A percentile compares a stretch with the other conserved stretches of the same genome.
Conservation (phyloP, 2,888 invertebrate genomes). For the Ganaspis brasiliensis region DNA sequence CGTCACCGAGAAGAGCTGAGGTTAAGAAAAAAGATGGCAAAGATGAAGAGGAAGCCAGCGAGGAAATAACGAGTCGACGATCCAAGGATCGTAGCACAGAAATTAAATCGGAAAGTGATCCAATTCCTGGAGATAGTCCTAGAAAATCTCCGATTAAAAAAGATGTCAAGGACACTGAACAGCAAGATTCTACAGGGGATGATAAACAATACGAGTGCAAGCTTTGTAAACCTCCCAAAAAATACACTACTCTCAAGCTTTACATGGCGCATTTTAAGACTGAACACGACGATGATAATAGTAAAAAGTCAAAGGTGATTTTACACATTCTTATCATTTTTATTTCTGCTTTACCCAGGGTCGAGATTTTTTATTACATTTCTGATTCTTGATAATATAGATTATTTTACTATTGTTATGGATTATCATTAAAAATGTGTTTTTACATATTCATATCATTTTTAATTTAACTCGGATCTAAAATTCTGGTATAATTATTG, state of each 20-base stretch:
- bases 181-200: slow-evolving; percentile 78
- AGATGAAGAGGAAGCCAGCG: slow-evolving; percentile 51
- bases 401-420: slow-evolving; percentile 33
- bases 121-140: slow-evolving; percentile 20
- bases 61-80: slow-evolving; percentile 52
- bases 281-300: slow-evolving; percentile 72
- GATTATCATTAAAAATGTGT: too few species aligned
- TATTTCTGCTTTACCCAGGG: slow-evolving; percentile 7
- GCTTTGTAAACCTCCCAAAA: slow-evolving; percentile 74
- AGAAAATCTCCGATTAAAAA: slow-evolving; percentile 49
- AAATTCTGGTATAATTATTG: too few species aligned
- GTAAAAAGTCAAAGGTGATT: slow-evolving; percentile 66
- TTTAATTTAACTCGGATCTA: too few species aligned
- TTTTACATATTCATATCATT: too few species aligned
- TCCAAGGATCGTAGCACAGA: slow-evolving; percentile 59
- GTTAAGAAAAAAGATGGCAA: slow-evolving; percentile 59
- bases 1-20: slow-evolving; percentile 62
- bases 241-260: slow-evolving; percentile 67
- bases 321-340: slow-evolving; percentile 31
- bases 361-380: slow-evolving; percentile 44
- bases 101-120: slow-evolving; percentile 13
- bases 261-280: slow-evolving; percentile 74
- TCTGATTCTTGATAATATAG: slow-evolving; percentile 48
- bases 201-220: slow-evolving; percentile 74
- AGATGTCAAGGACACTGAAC: slow-evolving; percentile 77